Evolutionary conservation across 92 coral and sea anemone species (phyloP).

Genomic region (Zoanthus sansibaricus): DNA sequence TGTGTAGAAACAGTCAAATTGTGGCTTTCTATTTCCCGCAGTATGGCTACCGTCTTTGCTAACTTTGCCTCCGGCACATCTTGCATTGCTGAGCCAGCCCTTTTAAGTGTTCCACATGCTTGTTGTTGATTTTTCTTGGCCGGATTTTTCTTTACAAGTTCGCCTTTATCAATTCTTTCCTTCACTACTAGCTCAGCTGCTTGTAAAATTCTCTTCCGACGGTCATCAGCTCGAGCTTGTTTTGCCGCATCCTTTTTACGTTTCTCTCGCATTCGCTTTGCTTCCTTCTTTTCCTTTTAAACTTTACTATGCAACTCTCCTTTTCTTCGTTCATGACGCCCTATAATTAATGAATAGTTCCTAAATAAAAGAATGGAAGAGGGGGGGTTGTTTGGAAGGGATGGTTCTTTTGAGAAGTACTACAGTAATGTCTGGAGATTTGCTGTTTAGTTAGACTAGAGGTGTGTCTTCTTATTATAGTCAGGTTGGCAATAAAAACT

Average conservation of each 20-base stretch:
- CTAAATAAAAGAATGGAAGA: no score
- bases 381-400: no score
- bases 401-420: no score
- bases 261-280: slow-evolving; percentile 32
- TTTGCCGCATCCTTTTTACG: slow-evolving; percentile 30
- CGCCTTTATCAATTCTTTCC: slow-evolving; percentile 17
- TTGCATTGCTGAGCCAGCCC: slow-evolving; percentile 2
- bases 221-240: slow-evolving; percentile 15
- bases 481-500: no score
- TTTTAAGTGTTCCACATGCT: not conserved
- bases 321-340: not conserved
- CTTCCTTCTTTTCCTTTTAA: slow-evolving; percentile 1
- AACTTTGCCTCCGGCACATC: not conserved
- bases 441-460: no score
- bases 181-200: slow-evolving; percentile 18
- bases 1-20: slow-evolving; percentile 26
- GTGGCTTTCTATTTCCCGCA: not conserved
- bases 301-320: not conserved
- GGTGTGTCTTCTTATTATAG: no score
- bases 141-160: slow-evolving; percentile 8
- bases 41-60: not conserved
- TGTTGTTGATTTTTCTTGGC: not conserved
- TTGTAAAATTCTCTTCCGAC: not conserved
- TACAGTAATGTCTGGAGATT: no score
- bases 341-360: no score